Evolutionary conservation across 2,888 invertebrate species (phyloP), one percentile per base, ranked within the genome.

Genomic region (Stenodema calcarata): DNA sequence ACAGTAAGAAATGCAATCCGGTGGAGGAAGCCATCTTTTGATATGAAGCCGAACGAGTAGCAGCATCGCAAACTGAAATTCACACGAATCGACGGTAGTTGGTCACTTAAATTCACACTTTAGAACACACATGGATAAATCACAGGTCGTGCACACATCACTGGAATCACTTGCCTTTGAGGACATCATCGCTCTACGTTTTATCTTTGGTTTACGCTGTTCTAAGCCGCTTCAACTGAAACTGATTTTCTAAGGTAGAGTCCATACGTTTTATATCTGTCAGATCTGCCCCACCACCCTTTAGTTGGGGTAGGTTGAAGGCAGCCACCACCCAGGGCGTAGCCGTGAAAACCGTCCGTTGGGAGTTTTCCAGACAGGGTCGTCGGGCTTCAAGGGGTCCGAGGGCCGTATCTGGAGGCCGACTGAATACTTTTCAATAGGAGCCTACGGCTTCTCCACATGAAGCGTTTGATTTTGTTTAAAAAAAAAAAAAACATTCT

Each of bases 131-230:
- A 35, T 4, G 35, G 2, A 23, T 23, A 23, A 54, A 23, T 62
- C 62, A 62, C 62, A 27, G 18, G n/a, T 23, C 23, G 62, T 23
- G 62, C 23, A 62, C 62, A 27, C 62, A 62, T 23, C 23, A 23
- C 54, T 16, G n/a, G 50, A 62, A 23, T 62, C 62, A 73, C 73
- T 73, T 73, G 73, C 73, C 73, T 73, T 73, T 73, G 73, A n/a
- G 73, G 41, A 18, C 1, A 73, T 41, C 73, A 73, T 73, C 35
- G 35, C 16, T 30, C 7, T 23, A 62, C 23, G 11, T 62, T 27
- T 18, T 6, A 23, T 23, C 23, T 23, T 23, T 23, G 62, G 27
- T 62, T 23, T 18, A 62, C 62, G 62, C 11, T 11, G 62, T 62
- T 12, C 62, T 23, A 62, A 27, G 62, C 62, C 23, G 62, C 23